Conservation (phyloP, 2,113 vertebrate genomes). For the Muscicapa adusta region DNA sequence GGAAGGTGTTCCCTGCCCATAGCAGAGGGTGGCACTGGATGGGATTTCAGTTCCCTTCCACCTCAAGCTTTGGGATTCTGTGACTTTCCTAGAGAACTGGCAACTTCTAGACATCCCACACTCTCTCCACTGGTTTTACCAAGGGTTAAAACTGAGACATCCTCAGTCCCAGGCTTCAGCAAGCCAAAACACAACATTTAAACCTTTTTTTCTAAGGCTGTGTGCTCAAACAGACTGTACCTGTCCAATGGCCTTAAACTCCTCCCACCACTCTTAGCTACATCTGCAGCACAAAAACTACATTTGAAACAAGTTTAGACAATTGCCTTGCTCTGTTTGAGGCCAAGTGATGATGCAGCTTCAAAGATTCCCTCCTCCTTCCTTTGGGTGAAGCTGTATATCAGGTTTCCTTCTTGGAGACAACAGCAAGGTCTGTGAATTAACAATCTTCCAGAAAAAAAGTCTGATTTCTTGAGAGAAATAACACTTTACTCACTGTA, state of each 20-base stretch:
- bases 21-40: not conserved
- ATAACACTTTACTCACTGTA: rapidly evolving
- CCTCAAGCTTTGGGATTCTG: too few species aligned
- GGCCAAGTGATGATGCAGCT: conserved; percentile 19
- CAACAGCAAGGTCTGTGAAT: not conserved
- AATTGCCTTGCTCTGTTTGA: not conserved
- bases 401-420: conserved; percentile 13
- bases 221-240: not conserved
- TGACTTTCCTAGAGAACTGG: not conserved
- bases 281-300: not conserved
- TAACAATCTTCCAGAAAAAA: not conserved
- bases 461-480: not conserved
- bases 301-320: conserved; percentile 22
- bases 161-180: not conserved
- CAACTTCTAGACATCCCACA: not conserved
- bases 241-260: not conserved
- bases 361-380: conserved; percentile 26
- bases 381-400: not conserved
- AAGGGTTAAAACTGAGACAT: not conserved
- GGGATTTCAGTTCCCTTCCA: not conserved
- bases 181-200: not conserved
- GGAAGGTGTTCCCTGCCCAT: not conserved
- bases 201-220: not conserved
- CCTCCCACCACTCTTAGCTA: not conserved
- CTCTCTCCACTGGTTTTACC: rapidly evolving